Base-by-base conservation (phyloP, 2,888 invertebrate species). In the Nebria brevicollis region DNA sequence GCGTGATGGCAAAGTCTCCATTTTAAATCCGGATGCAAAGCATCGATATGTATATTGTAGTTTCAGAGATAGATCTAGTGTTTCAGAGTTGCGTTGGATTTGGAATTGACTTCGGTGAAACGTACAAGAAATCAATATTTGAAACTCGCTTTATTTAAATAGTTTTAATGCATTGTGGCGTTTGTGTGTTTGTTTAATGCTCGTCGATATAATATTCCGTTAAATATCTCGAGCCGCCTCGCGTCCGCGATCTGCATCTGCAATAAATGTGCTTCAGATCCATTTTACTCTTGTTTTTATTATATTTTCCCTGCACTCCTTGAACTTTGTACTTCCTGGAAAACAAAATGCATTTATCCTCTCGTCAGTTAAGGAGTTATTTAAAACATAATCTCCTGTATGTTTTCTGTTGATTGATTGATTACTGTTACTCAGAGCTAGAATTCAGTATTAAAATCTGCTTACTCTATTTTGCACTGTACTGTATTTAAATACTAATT, bases 51-150 rank as follows among this genome's bases (percentile, higher is more conserved):
- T 34, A 34, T 34, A 34, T 34, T 5, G 4, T 54, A 54, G 54
- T 54, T 54, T 54, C 54, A 54, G 3, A 54, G 54, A 54, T 54
- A 54, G 7, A 54, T 54, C 54, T 54, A 13, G 54, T 13, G 54
- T 54, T 54, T 11, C 8, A 54, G 8, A 54, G 54, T 54, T 54
- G 1, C 54, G 11, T 8, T 13, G 54, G 54, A 3, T 54, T 54
- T 68, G 80, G 79, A 75, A 75, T 80, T 80, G 80, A 80, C 80
- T 80, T 80, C 75, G 80, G 80, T 80, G 73, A 80, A 75, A 72
- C 80, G 80, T 64, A 66, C 75, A 75, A 80, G 72, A 80, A 80
- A 80, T 80, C 80, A 80, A 80, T 80, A 80, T 80, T 64, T 66
- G 43, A 75, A 78, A 74, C 75, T 64, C 64, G 74, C 74, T 80